A percentile compares a stretch with the other conserved stretches of the same genome.
phyloP scores from a whole-genome alignment of 1,140 invertebrate species.

The Pachyrhynchus sulphureomaculatus region DNA sequence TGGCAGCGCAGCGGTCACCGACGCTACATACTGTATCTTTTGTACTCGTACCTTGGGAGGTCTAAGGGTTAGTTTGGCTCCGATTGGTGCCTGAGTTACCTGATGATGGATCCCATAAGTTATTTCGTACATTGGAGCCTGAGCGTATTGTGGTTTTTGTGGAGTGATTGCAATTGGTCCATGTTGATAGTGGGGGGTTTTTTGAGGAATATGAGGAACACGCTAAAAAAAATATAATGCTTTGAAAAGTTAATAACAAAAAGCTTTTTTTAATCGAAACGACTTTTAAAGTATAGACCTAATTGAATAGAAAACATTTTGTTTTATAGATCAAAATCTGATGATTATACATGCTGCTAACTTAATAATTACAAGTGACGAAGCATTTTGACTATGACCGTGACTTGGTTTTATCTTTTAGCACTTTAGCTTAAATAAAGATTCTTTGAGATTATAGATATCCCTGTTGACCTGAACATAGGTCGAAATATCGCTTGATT shows the following conservation, averaged over 20 bases:
- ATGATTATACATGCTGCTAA: no score
- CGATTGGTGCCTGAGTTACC: slow-evolving; percentile 8
- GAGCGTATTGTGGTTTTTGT: neutral
- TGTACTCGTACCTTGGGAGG: neutral
- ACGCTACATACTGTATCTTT: neutral
- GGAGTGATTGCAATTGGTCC: slow-evolving; percentile 2
- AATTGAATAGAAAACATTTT: no score
- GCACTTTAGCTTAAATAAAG: no score
- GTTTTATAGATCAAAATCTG: no score
- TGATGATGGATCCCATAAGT: slow-evolving; percentile 21
- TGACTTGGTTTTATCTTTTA: no score
- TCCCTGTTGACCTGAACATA: no score
- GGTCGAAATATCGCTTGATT: no score
- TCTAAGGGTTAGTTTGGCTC: neutral
- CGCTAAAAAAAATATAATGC: slow-evolving; percentile 2
- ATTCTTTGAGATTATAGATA: no score
- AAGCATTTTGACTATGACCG: no score
- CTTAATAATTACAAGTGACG: no score
- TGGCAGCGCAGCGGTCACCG: neutral
- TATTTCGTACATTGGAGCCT: slow-evolving; percentile 18
- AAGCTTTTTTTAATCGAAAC: neutral
- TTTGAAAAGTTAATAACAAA: neutral
- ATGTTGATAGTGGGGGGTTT: slow-evolving; percentile 5
- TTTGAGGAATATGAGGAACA: neutral
- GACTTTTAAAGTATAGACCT: neutral